Conservation (phyloP, 2,113 vertebrate genomes). For the Pseudorhombus dupliciocellatus region DNA sequence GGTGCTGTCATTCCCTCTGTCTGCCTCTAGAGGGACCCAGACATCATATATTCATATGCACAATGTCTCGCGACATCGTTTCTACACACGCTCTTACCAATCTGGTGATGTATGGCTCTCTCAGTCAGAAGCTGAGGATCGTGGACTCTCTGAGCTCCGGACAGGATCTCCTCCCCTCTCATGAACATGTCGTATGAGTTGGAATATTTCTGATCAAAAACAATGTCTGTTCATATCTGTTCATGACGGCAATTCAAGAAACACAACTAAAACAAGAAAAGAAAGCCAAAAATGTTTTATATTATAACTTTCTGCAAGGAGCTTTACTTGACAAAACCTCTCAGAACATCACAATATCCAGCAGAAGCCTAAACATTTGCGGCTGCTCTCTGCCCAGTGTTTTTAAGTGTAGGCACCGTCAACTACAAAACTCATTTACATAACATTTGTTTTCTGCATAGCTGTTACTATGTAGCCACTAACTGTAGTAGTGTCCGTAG, state of each 20-base stretch:
- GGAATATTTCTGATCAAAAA: constrained; percentile 88
- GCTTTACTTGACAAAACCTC: neutral
- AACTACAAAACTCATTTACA: neutral
- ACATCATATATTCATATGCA: neutral
- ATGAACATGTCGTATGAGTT: constrained; percentile 99
- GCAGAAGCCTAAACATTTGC: neutral
- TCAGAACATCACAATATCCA: neutral
- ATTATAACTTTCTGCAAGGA: too few relatives aligned
- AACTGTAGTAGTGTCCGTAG: constrained; percentile 3
- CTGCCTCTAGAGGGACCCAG: constrained; percentile 55
- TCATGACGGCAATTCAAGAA: neutral
- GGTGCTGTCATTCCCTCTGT: neutral
- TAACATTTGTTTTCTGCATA: neutral
- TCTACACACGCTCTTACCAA: constrained; percentile 81
- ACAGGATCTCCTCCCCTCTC: constrained; percentile 98
- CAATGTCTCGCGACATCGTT: neutral
- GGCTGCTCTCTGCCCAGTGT: neutral
- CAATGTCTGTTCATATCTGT: neutral
- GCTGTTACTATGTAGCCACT: neutral
- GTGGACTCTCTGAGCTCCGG: constrained; percentile 96
- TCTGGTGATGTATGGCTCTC: constrained; percentile 90
- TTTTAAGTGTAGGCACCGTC: neutral
- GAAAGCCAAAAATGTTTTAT: neutral
- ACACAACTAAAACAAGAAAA: neutral
- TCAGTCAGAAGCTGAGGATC: constrained; percentile 94